A percentile compares a stretch with the other conserved stretches of the same genome.
Conservation (phyloP, 2,797 vertebrate genomes). For the Sparus aurata region DNA sequence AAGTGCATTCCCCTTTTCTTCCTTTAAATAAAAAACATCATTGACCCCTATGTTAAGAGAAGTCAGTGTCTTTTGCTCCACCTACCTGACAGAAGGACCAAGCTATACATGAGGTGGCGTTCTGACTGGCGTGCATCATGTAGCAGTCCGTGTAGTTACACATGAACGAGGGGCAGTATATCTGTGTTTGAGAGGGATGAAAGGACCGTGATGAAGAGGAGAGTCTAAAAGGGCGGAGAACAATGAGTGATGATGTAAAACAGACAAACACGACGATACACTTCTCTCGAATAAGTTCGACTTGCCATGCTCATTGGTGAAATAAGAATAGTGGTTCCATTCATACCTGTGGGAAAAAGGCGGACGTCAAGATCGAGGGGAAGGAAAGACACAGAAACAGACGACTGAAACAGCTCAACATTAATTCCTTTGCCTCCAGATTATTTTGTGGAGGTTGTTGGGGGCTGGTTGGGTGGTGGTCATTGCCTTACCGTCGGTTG, state of each 20-base stretch:
- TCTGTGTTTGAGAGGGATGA: slow-evolving; percentile 57
- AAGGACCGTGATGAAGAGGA: background rate
- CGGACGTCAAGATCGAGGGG: background rate
- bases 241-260: background rate
- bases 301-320: slow-evolving; percentile 56
- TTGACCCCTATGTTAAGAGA: too few species aligned
- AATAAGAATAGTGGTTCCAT: slow-evolving; percentile 9
- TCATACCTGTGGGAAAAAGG: slow-evolving; percentile 41
- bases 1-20: background rate
- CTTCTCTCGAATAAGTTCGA: slow-evolving; percentile 1
- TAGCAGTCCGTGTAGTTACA: slow-evolving; percentile 82
- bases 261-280: background rate
- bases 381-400: background rate
- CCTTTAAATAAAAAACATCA: background rate
- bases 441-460: background rate
- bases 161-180: slow-evolving; percentile 78
- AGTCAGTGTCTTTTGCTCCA: background rate
- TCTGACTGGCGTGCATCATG: slow-evolving; percentile 69
- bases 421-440: too few species aligned
- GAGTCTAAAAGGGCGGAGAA: background rate
- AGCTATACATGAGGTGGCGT: slow-evolving; percentile 51
- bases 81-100: slow-evolving; percentile 80
- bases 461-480: background rate
- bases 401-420: too few species aligned
- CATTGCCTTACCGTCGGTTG: too few species aligned